Percentiles rank a stretch among this genome's conserved stretches.
These are phyloP conservation scores for Enteromius unitaeniatus DNA, from an alignment of 2,797 vertebrate genomes.

Conservation along the genomic window DNA sequence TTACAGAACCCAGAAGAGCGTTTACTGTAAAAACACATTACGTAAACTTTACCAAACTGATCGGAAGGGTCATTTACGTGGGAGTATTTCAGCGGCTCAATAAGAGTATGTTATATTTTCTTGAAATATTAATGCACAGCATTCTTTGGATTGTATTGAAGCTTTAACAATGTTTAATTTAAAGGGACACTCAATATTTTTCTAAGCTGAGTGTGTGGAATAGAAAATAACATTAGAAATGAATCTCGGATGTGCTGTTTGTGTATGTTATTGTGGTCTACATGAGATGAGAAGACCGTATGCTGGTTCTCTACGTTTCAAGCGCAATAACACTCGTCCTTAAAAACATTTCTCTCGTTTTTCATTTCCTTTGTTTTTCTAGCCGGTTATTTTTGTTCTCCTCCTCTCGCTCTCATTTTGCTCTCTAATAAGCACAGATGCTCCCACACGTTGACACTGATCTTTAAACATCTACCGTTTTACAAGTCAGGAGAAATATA, in stretches of 20 bases:
- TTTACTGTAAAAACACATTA: constrained; percentile 21
- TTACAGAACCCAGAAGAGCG: constrained; percentile 31
- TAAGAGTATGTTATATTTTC: constrained; percentile 5
- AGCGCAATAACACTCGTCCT: constrained; percentile 14
- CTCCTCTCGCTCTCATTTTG: constrained; percentile 29
- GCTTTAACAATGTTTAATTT: background rate
- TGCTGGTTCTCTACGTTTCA: constrained; percentile 23
- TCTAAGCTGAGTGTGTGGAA: background rate
- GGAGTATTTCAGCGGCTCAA: background rate
- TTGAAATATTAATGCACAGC: constrained; percentile 1
- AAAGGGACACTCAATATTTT: background rate
- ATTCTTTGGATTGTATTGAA: background rate
- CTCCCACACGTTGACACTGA: constrained; percentile 52
- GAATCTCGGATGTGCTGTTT: constrained; percentile 1
- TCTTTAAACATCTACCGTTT: constrained; percentile 51
- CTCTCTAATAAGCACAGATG: constrained; percentile 42
- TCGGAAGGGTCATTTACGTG: constrained; percentile 4
- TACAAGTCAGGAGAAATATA: constrained; percentile 47
- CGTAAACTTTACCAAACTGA: constrained; percentile 21
- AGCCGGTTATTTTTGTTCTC: constrained; percentile 28
- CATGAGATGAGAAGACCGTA: constrained; percentile 17
- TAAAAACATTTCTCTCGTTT: constrained; percentile 6
- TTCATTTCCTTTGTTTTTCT: constrained; percentile 32
- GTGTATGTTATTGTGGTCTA: constrained; percentile 2
- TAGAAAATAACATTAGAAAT: background rate